Evolutionary conservation across 2,797 vertebrate genomes (phyloP), one percentile per base, ranked within the genome.

Genomic region (Champsocephalus esox): DNA sequence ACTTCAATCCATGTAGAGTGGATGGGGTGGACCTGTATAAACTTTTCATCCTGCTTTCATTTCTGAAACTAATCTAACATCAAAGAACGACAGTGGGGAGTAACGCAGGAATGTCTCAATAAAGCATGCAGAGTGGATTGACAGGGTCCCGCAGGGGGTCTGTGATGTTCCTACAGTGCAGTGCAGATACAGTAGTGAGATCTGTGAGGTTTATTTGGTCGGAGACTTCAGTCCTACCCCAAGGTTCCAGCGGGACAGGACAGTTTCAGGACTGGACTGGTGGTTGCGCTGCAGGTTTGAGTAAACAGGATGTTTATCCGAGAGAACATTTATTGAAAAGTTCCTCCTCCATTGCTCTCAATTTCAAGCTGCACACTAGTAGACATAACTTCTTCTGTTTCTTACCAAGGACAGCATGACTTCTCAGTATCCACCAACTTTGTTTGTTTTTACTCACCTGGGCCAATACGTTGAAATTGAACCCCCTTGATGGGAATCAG

Each of bases 231-330:
- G 55, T 83, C 90, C 83, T 88, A 88, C 86, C 87, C 86, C 70
- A 56, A 91, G 81, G 67, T 80, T 90, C 88, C 90, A 91, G 77
- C 66, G 57, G 64, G 87, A 92, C 80, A 89, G 73, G 66, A 90
- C 77, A 66, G 80, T 83, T 70, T 92, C 86, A 49, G 89, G 88
- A 66, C 57, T 81, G 76, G 79, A 75, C 78, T 73, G 75, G 63
- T 73, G 78, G 73, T 82, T 85, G 60, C 12, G 51, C 87, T 90
- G 86, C 70, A 85, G 82, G 73, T 75, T 44, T 4, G 85, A 77
- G 78, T 75, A 59, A 85, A 87, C 75, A 87, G 46, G 56, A 66
- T 38, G 65, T 86, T 85, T 54, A 89, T 59, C 6, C 9, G 49
- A n/a, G 63, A 58, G 45, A 10, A 12, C 38, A 38, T 38, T 43